phyloP scores from a whole-genome alignment of 1,140 invertebrate species.

The Mya arenaria region DNA sequence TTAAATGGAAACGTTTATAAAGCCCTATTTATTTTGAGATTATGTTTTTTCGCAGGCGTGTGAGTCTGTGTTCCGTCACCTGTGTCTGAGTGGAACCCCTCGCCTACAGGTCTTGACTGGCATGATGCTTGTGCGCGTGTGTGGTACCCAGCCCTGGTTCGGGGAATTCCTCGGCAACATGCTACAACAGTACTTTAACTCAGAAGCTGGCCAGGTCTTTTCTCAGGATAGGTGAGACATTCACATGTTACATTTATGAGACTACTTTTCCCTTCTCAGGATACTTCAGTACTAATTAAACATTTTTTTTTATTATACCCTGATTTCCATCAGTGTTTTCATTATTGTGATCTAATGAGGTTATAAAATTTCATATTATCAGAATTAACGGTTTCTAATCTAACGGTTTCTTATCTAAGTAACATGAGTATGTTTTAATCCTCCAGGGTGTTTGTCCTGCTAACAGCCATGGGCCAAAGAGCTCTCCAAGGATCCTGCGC shows the following conservation, averaged over 20 bases:
- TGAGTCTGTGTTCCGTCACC: conserved; percentile 85
- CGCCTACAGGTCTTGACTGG: conserved; percentile 88
- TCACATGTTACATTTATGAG: too few species aligned
- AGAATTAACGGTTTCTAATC: too few species aligned
- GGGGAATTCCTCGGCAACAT: conserved; percentile 92
- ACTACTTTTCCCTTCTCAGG: too few species aligned
- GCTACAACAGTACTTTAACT: conserved; percentile 89
- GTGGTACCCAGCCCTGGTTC: conserved; percentile 92
- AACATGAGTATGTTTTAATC: too few species aligned
- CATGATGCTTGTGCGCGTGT: conserved; percentile 90
- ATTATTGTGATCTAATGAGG: too few species aligned
- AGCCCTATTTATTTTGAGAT: too few species aligned
- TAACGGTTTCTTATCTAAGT: too few species aligned
- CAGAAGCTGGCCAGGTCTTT: conserved; percentile 89
- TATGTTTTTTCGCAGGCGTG: conserved; percentile 60
- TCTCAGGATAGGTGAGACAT: conserved; percentile 93
- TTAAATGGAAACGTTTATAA: too few species aligned
- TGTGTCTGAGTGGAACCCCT: conserved; percentile 85
- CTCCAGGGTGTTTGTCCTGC: conserved; percentile 90
- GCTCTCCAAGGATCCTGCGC: conserved; percentile 83
- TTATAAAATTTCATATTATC: too few species aligned
- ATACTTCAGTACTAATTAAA: too few species aligned
- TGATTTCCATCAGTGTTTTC: too few species aligned
- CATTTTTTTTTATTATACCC: too few species aligned
- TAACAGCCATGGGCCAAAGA: conserved; percentile 93